phyloP scores from a whole-genome alignment of 1,140 invertebrate genomes.

The Lepidostoma basale region DNA sequence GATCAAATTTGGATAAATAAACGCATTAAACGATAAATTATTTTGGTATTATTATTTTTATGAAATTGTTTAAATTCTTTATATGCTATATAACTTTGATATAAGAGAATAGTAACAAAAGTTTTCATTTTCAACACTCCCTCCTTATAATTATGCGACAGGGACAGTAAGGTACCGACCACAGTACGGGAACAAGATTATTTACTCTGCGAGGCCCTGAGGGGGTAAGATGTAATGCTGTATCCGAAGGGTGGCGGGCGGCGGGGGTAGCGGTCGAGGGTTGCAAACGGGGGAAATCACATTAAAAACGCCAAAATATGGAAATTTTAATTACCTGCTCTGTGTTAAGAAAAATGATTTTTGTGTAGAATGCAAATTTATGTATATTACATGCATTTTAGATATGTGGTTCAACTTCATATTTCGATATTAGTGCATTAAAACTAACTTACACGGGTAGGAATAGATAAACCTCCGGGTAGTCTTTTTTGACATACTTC shows the following conservation, averaged over 20 bases:
- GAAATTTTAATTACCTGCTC: constrained; percentile 12
- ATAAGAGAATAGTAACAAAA: background rate
- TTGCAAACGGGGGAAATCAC: background rate
- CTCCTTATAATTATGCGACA: constrained; percentile 40
- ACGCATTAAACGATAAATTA: too few relatives aligned
- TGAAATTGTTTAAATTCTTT: background rate
- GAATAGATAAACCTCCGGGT: too few relatives aligned
- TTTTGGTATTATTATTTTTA: too few relatives aligned
- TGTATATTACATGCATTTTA: too few relatives aligned
- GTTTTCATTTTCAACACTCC: too few relatives aligned
- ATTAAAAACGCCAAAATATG: constrained; percentile 24
- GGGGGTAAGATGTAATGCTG: background rate
- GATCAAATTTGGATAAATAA: too few relatives aligned
- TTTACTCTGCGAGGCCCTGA: constrained; percentile 29
- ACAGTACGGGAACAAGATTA: constrained; percentile 39
- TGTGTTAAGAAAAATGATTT: constrained; percentile 1
- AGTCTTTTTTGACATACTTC: too few relatives aligned
- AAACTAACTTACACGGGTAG: too few relatives aligned
- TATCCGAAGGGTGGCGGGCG: background rate
- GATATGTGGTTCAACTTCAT: too few relatives aligned
- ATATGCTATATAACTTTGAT: background rate
- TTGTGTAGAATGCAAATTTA: background rate
- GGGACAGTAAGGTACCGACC: constrained; percentile 34
- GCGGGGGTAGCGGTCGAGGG: background rate
- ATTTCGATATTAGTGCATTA: too few relatives aligned